phyloP scores from a whole-genome alignment of 2,888 invertebrate genomes.

The Catocala fraxini region DNA sequence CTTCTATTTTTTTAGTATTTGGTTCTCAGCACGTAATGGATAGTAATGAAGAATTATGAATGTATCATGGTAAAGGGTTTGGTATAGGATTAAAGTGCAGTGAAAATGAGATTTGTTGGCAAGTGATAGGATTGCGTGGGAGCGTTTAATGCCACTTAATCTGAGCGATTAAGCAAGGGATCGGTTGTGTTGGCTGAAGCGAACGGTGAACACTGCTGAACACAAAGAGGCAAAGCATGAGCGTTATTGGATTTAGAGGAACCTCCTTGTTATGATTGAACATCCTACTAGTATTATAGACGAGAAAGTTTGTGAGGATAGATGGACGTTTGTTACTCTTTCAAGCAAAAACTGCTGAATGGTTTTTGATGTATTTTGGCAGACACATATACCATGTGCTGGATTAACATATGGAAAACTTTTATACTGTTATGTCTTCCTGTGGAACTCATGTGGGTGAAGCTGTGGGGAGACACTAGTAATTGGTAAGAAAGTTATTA shows the following conservation, averaged over 20 bases:
- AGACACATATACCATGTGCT: too few species aligned
- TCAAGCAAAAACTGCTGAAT: too few species aligned
- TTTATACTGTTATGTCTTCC: too few species aligned
- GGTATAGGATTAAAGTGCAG: constrained; percentile 78
- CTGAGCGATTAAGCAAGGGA: constrained; percentile 74
- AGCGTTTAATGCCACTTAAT: constrained; percentile 78
- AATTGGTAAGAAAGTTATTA: too few species aligned
- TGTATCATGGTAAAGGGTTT: constrained; percentile 25
- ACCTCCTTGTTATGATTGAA: constrained; percentile 13
- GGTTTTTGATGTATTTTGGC: too few species aligned
- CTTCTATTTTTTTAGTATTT: not conserved
- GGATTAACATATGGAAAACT: too few species aligned
- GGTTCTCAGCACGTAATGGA: constrained; percentile 45
- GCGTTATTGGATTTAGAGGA: constrained; percentile 61
- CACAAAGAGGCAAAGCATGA: constrained; percentile 55
- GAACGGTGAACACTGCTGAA: constrained; percentile 39
- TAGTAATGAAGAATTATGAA: constrained; percentile 21
- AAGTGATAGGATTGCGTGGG: constrained; percentile 80
- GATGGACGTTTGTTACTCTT: too few species aligned
- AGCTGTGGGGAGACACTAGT: too few species aligned
- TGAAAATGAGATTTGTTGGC: constrained; percentile 82
- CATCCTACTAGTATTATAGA: too few species aligned
- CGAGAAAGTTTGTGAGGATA: too few species aligned
- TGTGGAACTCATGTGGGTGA: too few species aligned
- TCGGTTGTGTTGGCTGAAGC: constrained; percentile 50